Percentiles rank a stretch among this genome's conserved stretches.
Evolutionary conservation across 2,797 vertebrate genomes (phyloP).

Genomic region (Pseudopleuronectes americanus): DNA sequence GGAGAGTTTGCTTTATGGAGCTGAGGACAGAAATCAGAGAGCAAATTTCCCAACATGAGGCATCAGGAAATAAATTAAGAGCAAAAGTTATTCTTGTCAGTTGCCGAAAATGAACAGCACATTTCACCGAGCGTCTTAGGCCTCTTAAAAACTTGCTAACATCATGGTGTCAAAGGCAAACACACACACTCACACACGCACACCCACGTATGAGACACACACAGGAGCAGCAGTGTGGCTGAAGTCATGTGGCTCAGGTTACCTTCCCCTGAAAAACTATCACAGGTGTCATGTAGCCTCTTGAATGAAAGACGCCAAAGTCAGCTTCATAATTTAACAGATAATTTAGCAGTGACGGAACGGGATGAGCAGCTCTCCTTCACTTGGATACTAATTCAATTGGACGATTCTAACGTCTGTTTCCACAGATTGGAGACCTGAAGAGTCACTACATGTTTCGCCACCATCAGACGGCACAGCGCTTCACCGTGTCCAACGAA

Average conservation of each 20-base stretch:
- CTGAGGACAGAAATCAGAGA: conserved; percentile 35
- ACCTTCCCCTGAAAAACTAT: conserved; percentile 76
- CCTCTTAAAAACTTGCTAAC: conserved; percentile 22
- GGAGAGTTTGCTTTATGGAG: conserved; percentile 4
- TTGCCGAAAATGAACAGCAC: conserved; percentile 13
- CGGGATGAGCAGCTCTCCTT: conserved; percentile 5
- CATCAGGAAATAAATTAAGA: conserved; percentile 29
- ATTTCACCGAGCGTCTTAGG: neutral
- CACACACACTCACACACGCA: neutral
- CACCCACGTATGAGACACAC: conserved; percentile 10
- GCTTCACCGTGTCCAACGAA: conserved; percentile 86
- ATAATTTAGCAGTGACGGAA: conserved; percentile 56
- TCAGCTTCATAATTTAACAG: conserved; percentile 78
- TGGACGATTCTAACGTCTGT: conserved; percentile 45
- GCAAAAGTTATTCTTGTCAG: conserved; percentile 27
- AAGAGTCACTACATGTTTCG: conserved; percentile 92
- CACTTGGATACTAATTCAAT: conserved; percentile 28
- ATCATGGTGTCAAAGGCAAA: conserved; percentile 37
- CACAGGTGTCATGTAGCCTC: conserved; percentile 77
- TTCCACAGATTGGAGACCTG: conserved; percentile 90
- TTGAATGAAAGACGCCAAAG: conserved; percentile 71
- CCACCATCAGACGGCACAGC: conserved; percentile 87
- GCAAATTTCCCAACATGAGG: conserved; percentile 27
- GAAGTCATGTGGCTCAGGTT: conserved; percentile 74
- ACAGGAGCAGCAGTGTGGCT: conserved; percentile 46